Evolutionary conservation across 1,140 invertebrate species (phyloP), one percentile per base, ranked within the genome.

Genomic region (Drosophila ohnishii): DNA sequence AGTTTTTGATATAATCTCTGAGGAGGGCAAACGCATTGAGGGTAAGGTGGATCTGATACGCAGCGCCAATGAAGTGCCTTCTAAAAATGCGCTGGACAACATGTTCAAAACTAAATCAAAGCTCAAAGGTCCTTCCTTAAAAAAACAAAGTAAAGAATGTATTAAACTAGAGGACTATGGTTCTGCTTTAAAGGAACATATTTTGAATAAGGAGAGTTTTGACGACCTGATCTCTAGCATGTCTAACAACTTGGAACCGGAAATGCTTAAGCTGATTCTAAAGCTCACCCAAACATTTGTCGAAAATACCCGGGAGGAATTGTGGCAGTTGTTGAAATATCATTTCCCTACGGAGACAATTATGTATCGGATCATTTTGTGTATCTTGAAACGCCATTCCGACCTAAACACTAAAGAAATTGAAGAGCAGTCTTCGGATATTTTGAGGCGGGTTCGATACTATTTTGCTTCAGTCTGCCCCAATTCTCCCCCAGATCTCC

Each of bases 301-400:
- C 5, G 62, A 64, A 44, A 44, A 25, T 9, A 44, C 30, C 2
- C 28, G 57, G 3, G 39, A 44, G n/a, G 62, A 64, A 5, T 14
- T 64, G 56, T 34, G 11, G 7, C 37, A 44, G n/a, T 13, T 16
- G 5, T 14, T 44, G 4, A 64, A 61, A 19, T 61, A 61, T 19
- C 39, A 44, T 35, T 61, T 64, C 14, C 3, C 62, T 11, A 64
- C 62, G 2, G 62, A 64, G 42, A 34, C 14, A n/a, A 22, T 64
- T 42, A 16, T 64, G 3, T 61, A 64, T 61, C 37, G 44, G 37
- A 61, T 64, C 1, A 42, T 64, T 34, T 28, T 34, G n/a, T 42
- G 16, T n/a, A 64, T 64, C 11, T 34, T 13, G 3, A 64, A 14
- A 42, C 53, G 11, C 1, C 14, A 60, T 34, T 32, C 56, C 13